Evolutionary conservation across 2,113 vertebrate genomes (phyloP), one percentile per base, ranked within the genome.

Genomic region (Anoura caudifer): DNA sequence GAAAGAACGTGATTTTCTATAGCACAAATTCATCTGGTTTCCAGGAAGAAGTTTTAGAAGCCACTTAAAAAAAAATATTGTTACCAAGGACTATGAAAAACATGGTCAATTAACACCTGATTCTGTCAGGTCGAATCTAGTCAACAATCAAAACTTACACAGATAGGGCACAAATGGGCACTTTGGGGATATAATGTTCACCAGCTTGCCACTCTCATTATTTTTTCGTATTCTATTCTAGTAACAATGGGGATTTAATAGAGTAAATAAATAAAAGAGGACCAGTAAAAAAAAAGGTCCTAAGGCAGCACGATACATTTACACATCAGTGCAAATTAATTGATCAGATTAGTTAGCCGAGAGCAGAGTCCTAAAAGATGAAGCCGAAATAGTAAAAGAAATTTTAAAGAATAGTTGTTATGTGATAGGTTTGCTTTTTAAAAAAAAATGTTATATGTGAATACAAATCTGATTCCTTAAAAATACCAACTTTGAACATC

Each of bases 381-480:
- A n/a, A 33, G n/a, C 31, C 90, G 36, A 24, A 10, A 28, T 1
- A 52, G 4, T 9, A 24, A 81, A 87, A 61, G 43, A 67, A 38
- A 43, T 47, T 41, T 28, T 56, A 22, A 87, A 38, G 52, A 59
- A 38, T 20, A 10, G 17, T 7, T 26, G 43, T n/a, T 31, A 26
- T 47, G 7, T 7, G 9, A 20, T n/a, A 54, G 41, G 24, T 67
- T 52, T 73, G 31, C 19, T 90, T 45, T 38, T 45, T 26, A 56
- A 54, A 56, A 56, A 56, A 56, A 56, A 59, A 61, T 28, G 59
- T 61, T 61, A 12, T 2, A 50, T 31, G 5, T 43, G 43, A 76
- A 94, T 75, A 87, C 7, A 4, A 79, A 92, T 87, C 61, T 83
- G 5, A 75, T 59, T 89, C 65, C 91, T 92, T 94, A 50, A 70